Percentiles rank a stretch among this genome's conserved stretches.
Evolutionary conservation across 1,140 invertebrate species (phyloP).

Genomic region (Lethrus apterus): DNA sequence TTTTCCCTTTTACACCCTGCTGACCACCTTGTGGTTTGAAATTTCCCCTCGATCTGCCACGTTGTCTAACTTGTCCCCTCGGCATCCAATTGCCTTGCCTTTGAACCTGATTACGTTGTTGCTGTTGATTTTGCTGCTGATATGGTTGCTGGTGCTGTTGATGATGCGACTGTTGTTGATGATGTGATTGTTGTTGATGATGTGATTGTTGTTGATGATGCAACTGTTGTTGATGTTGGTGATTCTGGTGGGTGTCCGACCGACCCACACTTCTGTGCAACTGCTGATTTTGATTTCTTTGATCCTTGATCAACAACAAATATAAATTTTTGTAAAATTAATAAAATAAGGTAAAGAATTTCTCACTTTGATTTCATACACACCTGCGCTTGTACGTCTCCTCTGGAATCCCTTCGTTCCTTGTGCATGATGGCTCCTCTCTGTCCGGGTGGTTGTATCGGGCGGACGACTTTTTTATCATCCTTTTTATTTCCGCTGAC

Average conservation of each 20-base stretch:
- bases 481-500: slow-evolving; percentile 28
- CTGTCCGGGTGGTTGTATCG: slow-evolving; percentile 36
- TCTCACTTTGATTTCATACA: slow-evolving; percentile 10
- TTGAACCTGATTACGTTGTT: slow-evolving; percentile 33
- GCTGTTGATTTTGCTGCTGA: slow-evolving; percentile 41
- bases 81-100: slow-evolving; percentile 37
- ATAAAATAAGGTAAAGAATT: too few species aligned
- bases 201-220: slow-evolving; percentile 31
- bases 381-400: slow-evolving; percentile 22
- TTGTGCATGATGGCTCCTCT: slow-evolving; percentile 23
- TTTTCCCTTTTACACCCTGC: slow-evolving; percentile 48
- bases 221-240: slow-evolving; percentile 15
- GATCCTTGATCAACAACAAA: too few species aligned
- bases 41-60: slow-evolving; percentile 45
- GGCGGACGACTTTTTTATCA: slow-evolving; percentile 34
- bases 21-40: slow-evolving; percentile 38
- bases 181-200: slow-evolving; percentile 38
- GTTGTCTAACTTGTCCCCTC: slow-evolving; percentile 27
- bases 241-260: slow-evolving; percentile 27
- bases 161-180: slow-evolving; percentile 22
- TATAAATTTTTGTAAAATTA: too few species aligned
- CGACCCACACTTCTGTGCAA: slow-evolving; percentile 28
- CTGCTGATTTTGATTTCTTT: too few species aligned
- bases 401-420: slow-evolving; percentile 33
- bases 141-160: slow-evolving; percentile 36